These are phyloP conservation scores for Dione vanillae DNA, from an alignment of 2,888 invertebrate species.

Conservation along the genomic window DNA sequence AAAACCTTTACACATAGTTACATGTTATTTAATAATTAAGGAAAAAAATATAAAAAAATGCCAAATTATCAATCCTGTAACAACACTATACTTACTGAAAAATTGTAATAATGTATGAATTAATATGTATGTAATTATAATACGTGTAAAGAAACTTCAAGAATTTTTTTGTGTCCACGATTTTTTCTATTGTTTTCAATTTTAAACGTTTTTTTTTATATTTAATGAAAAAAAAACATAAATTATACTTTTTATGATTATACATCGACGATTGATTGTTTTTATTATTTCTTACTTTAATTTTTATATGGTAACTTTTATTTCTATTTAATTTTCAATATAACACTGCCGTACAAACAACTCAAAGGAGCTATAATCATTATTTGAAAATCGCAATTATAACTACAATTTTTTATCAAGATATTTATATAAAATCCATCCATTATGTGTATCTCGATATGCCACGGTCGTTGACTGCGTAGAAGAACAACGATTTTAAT, in stretches of 20 bases:
- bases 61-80: too few relatives aligned
- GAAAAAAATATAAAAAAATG: too few relatives aligned
- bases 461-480: slow-evolving; percentile 30
- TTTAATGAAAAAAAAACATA: too few relatives aligned
- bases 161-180: too few relatives aligned
- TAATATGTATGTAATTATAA: not conserved
- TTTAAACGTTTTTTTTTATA: too few relatives aligned
- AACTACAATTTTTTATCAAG: slow-evolving; percentile 13
- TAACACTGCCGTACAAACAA: not conserved
- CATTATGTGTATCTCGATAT: slow-evolving; percentile 20
- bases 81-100: too few relatives aligned
- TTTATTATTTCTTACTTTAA: too few relatives aligned
- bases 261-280: too few relatives aligned
- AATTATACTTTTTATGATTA: too few relatives aligned
- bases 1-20: not conserved
- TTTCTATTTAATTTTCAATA: not conserved
- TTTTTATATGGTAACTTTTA: not conserved
- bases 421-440: slow-evolving; percentile 24
- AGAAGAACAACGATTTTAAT: slow-evolving; percentile 8
- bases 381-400: not conserved
- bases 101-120: too few relatives aligned
- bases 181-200: too few relatives aligned
- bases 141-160: too few relatives aligned
- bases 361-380: slow-evolving; percentile 1
- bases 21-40: not conserved